phyloP scores from a whole-genome alignment of 2,797 vertebrate genomes.

The Esox masquinongy region DNA sequence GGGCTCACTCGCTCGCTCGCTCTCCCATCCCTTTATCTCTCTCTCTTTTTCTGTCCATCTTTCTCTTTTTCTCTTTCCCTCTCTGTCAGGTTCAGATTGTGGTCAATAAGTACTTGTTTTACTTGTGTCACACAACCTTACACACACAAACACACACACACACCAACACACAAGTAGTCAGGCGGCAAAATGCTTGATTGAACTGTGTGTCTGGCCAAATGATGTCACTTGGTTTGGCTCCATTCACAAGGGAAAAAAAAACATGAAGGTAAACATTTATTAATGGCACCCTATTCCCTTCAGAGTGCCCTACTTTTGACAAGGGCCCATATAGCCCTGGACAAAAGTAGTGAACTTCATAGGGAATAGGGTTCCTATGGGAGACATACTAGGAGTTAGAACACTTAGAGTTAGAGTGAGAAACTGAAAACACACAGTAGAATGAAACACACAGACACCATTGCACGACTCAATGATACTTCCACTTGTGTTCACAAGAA shows the following conservation, averaged over 20 bases:
- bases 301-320: neutral
- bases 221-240: neutral
- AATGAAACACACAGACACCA: slow-evolving; percentile 1
- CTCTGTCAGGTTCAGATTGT: neutral
- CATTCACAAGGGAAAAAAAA: neutral
- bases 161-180: neutral
- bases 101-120: neutral
- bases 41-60: neutral
- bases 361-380: neutral
- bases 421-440: neutral
- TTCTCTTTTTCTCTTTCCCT: neutral
- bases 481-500: slow-evolving; percentile 1
- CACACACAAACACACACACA: neutral
- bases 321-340: neutral
- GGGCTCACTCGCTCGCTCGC: neutral
- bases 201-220: neutral
- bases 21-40: neutral
- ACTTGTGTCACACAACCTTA: neutral
- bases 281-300: neutral
- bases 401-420: neutral
- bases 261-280: neutral
- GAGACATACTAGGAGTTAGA: neutral
- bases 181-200: neutral
- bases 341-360: neutral
- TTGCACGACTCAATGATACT: neutral